Evolutionary conservation across 2,797 vertebrate genomes (phyloP).

Genomic region (Bovichtus diacanthus): DNA sequence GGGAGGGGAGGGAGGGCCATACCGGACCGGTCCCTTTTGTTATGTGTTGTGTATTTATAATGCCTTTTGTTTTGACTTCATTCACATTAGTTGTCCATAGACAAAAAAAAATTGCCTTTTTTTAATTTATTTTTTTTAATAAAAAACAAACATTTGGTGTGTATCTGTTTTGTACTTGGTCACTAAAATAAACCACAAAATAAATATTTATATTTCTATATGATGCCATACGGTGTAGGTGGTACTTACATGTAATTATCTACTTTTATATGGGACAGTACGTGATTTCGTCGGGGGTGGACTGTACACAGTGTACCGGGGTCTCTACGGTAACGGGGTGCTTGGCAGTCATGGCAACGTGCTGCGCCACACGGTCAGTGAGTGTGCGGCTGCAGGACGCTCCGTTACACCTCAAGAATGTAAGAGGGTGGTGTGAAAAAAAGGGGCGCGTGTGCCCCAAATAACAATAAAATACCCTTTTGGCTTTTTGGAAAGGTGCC

Average conservation of each 20-base stretch:
- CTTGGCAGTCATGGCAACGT: slow-evolving; percentile 71
- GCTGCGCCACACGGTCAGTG: slow-evolving; percentile 52
- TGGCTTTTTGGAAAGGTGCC: slow-evolving; percentile 13
- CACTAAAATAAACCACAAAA: background rate
- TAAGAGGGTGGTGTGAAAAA: slow-evolving; percentile 35
- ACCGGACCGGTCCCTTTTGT: slow-evolving; percentile 82
- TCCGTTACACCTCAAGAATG: slow-evolving; percentile 55
- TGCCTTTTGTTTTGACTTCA: slow-evolving; percentile 5
- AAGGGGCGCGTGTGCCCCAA: slow-evolving; percentile 19
- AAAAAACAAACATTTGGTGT: background rate
- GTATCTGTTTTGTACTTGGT: background rate
- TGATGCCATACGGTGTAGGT: background rate
- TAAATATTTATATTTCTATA: background rate
- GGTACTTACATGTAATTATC: background rate
- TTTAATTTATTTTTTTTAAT: too few relatives aligned
- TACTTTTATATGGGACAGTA: background rate
- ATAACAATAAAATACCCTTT: slow-evolving; percentile 30
- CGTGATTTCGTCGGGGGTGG: background rate
- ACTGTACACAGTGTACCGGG: slow-evolving; percentile 43
- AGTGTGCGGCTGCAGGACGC: slow-evolving; percentile 34
- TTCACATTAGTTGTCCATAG: slow-evolving; percentile 33
- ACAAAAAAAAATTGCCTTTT: too few relatives aligned
- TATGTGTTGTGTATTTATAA: slow-evolving; percentile 55
- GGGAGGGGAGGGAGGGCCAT: slow-evolving; percentile 78
- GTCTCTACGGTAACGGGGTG: slow-evolving; percentile 64